phyloP scores from a whole-genome alignment of 2,113 vertebrate genomes.

The Sclerurus mexicanus region DNA sequence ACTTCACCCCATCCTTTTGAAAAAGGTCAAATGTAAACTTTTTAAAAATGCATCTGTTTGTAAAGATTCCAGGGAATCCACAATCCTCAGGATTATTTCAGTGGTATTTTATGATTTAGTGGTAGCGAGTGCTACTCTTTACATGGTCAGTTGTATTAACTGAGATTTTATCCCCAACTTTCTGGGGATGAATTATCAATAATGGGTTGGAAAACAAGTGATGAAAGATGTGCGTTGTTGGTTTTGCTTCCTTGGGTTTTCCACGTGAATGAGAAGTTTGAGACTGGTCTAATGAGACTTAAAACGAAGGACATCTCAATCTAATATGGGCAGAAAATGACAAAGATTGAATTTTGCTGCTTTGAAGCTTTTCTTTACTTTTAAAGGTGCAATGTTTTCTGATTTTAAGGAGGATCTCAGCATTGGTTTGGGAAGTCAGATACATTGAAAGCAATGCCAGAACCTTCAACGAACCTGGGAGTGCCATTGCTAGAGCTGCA shows the following conservation, averaged over 20 bases:
- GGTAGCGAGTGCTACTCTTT: neutral
- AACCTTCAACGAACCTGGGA: conserved; percentile 96
- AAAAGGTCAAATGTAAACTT: neutral
- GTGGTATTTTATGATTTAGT: neutral
- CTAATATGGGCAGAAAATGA: neutral
- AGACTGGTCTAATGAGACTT: neutral
- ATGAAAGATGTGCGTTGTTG: neutral
- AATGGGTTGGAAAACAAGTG: neutral
- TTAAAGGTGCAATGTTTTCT: conserved; percentile 2
- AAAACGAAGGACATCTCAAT: neutral
- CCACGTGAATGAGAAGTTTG: neutral
- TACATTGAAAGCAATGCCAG: conserved; percentile 92
- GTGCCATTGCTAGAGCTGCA: conserved; percentile 91
- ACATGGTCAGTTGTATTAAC: neutral
- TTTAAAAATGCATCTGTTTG: neutral
- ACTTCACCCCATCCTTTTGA: neutral
- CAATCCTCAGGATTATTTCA: neutral
- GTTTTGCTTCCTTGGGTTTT: neutral
- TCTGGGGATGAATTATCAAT: neutral
- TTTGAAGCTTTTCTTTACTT: neutral
- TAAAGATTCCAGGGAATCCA: neutral
- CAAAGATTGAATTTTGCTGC: rapidly evolving
- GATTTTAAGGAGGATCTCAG: conserved; percentile 86
- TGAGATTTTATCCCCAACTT: neutral
- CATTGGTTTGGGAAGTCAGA: conserved; percentile 93